Percentiles rank a stretch among this genome's conserved stretches.
Evolutionary conservation across 2,797 vertebrate species (phyloP).

Genomic region (Phataginus tetradactyla): DNA sequence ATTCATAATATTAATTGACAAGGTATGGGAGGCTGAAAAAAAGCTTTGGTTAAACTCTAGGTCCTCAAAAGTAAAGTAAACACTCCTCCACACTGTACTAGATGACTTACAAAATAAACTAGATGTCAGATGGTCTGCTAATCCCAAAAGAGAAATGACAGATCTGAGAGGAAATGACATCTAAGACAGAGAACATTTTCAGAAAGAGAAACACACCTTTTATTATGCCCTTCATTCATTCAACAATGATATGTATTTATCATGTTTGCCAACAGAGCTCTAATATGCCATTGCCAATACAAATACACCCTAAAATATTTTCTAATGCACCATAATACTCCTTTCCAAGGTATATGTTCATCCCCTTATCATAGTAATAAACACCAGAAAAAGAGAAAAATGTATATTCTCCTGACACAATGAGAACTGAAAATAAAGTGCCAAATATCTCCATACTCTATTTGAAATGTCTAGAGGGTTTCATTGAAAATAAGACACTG

Average conservation of each 20-base stretch:
- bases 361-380: background rate
- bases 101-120: background rate
- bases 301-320: background rate
- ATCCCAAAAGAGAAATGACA: background rate
- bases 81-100: background rate
- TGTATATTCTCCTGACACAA: background rate
- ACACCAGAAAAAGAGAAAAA: background rate
- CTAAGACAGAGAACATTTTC: background rate
- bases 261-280: background rate
- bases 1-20: background rate
- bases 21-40: background rate
- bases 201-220: background rate
- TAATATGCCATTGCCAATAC: background rate
- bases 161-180: background rate
- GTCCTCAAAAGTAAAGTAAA: slow-evolving; percentile 5
- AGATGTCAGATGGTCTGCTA: background rate
- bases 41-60: background rate
- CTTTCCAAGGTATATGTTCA: background rate
- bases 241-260: background rate
- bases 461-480: background rate
- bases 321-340: background rate
- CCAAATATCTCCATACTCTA: background rate
- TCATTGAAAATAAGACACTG: background rate
- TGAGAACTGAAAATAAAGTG: background rate
- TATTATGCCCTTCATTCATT: background rate